Conservation (phyloP, 2,797 vertebrate species). For the Mormyrus proboscirostris region DNA sequence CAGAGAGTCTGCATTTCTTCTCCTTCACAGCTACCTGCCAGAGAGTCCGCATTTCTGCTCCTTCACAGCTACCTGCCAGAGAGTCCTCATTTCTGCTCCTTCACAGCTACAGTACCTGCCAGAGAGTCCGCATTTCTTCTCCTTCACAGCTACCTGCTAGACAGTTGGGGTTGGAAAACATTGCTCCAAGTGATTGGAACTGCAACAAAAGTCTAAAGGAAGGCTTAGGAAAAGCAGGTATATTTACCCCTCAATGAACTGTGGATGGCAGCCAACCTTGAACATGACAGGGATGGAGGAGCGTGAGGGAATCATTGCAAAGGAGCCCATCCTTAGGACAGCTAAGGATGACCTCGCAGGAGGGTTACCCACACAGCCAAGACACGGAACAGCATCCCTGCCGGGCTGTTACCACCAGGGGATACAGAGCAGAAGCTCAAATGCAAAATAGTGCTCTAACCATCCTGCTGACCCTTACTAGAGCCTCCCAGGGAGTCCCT, state of each 20-base stretch:
- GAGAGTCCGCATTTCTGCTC: background rate
- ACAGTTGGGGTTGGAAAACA: background rate
- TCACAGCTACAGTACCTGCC: background rate
- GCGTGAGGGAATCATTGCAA: background rate
- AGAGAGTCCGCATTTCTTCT: background rate
- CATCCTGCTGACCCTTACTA: background rate
- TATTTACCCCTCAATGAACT: background rate
- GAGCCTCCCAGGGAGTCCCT: background rate
- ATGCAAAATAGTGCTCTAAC: background rate
- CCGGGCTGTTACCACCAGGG: background rate
- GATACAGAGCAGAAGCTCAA: background rate
- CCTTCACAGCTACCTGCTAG: background rate
- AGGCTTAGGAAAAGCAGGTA: background rate
- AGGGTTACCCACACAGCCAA: background rate
- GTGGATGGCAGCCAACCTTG: background rate
- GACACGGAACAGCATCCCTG: background rate
- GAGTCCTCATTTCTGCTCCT: rapidly evolving
- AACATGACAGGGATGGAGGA: background rate
- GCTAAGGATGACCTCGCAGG: background rate
- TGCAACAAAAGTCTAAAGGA: background rate
- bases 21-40: background rate
- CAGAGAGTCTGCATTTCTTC: background rate
- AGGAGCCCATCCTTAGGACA: background rate
- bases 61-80: background rate
- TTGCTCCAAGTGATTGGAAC: background rate